phyloP scores from a whole-genome alignment of 2,888 invertebrate genomes.

The Harpalus rufipes region DNA sequence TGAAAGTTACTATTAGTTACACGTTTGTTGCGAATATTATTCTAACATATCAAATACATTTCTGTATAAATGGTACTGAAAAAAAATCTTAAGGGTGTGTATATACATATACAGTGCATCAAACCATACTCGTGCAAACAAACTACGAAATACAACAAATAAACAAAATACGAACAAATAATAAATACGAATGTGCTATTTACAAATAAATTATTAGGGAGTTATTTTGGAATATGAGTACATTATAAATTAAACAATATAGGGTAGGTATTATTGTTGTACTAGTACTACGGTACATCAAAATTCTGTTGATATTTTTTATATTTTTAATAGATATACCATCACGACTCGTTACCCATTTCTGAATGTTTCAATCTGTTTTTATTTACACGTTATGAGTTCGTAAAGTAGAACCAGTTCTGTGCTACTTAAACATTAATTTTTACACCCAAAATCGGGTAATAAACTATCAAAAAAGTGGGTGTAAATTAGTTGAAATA shows the following conservation, averaged over 20 bases:
- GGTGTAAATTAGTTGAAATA: no score
- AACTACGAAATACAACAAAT: slow-evolving; percentile 39
- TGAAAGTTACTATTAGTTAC: neutral
- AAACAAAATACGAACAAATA: neutral
- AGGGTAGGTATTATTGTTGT: neutral
- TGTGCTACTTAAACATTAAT: no score
- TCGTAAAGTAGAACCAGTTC: no score
- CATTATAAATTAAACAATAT: neutral
- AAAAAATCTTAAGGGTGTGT: slow-evolving; percentile 16
- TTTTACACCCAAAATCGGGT: no score
- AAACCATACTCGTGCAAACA: slow-evolving; percentile 43
- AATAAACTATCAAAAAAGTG: no score
- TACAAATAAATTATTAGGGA: slow-evolving; percentile 30
- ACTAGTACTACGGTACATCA: neutral
- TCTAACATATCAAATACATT: neutral
- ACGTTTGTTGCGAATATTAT: neutral
- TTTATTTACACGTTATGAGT: no score
- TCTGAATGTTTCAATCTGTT: no score
- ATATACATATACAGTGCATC: slow-evolving; percentile 30
- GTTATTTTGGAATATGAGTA: slow-evolving; percentile 24
- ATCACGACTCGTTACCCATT: no score
- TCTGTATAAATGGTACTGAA: neutral
- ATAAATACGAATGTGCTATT: slow-evolving; percentile 11
- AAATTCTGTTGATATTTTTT: neutral
- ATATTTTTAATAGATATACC: no score